Base-by-base conservation (phyloP, 2,888 invertebrate genomes). In the Brenthis daphne region DNA sequence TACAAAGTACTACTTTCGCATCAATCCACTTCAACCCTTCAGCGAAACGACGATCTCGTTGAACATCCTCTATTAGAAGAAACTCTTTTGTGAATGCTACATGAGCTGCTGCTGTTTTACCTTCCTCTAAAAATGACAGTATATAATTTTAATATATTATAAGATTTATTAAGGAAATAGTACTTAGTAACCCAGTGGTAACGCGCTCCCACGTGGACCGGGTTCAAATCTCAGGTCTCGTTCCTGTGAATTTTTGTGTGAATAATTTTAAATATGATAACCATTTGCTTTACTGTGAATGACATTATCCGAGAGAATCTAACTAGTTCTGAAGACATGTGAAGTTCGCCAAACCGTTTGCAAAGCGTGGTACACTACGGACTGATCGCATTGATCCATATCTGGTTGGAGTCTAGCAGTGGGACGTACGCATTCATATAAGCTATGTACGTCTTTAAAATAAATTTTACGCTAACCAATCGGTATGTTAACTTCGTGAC, bases 401-500 rank as follows among this genome's bases (percentile, higher is more conserved):
- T 20, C 20, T 29, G 37, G 8, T 11, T 11, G 2, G 8, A 11
- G 8, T 11, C 8, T 2, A 43, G 37, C 37, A 43, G 11, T 43
- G 11, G 37, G 8, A 43, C 37, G 11, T 43, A 29, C 29, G 29
- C 37, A 43, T 43, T 1, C 8, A 8, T 43, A 11, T 43, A 43
- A 43, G 8, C 11, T 43, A 24, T 54, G 29, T 13, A 11, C 0
- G 12, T 8, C 3, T 20, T 6, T 13, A 24, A 24, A 24, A 54
- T 4, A 24, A 53, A 11, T 20, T 16, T 4, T 12, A 5, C 4
- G 60, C 86, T 82, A 71, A 92, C 93, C 85, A 60, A 95, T 94
- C 20, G 94, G 92, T 81, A 94, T 93, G 74, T 94, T 94, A 0
- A 94, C 91, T 83, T 93, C 91, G 72, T 94, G 93, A 12, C 93